phyloP scores from a whole-genome alignment of 2,797 vertebrate genomes.

The Odontamblyopus rebecca region DNA sequence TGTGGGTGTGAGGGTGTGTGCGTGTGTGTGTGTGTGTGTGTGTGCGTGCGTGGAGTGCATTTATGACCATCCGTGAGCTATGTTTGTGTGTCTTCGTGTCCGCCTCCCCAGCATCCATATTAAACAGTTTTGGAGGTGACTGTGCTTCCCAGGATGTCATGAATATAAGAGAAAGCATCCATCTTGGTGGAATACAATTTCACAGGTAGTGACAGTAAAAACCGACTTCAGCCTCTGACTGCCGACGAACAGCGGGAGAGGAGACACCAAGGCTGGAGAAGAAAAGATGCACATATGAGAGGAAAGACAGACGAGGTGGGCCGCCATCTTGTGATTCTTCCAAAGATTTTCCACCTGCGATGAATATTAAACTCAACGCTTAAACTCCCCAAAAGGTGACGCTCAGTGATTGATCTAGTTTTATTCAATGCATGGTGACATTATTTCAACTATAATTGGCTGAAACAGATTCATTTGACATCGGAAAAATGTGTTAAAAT shows the following conservation, averaged over 20 bases:
- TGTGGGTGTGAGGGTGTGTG: constrained; percentile 40
- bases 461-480: constrained; percentile 56
- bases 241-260: constrained; percentile 59
- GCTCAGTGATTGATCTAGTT: constrained; percentile 72
- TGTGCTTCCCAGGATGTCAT: constrained; percentile 80
- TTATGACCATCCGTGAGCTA: constrained; percentile 31
- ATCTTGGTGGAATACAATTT: constrained; percentile 83
- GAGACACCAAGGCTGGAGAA: constrained; percentile 63
- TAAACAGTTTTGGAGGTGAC: constrained; percentile 80
- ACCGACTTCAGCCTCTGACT: constrained; percentile 70
- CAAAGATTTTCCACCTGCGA: constrained; percentile 63
- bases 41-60: constrained; percentile 27
- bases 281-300: constrained; percentile 50
- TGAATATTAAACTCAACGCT: constrained; percentile 68
- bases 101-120: constrained; percentile 71
- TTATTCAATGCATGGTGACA: constrained; percentile 73
- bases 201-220: constrained; percentile 81
- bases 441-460: constrained; percentile 54
- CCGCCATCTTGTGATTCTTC: constrained; percentile 64
- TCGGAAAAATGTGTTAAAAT: constrained; percentile 62
- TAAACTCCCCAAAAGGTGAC: constrained; percentile 73
- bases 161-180: constrained; percentile 82
- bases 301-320: constrained; percentile 60
- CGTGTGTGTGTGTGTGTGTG: constrained; percentile 18
- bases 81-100: constrained; percentile 50